Conservation (phyloP, 2,797 vertebrate genomes). For the Aeoliscus strigatus region DNA sequence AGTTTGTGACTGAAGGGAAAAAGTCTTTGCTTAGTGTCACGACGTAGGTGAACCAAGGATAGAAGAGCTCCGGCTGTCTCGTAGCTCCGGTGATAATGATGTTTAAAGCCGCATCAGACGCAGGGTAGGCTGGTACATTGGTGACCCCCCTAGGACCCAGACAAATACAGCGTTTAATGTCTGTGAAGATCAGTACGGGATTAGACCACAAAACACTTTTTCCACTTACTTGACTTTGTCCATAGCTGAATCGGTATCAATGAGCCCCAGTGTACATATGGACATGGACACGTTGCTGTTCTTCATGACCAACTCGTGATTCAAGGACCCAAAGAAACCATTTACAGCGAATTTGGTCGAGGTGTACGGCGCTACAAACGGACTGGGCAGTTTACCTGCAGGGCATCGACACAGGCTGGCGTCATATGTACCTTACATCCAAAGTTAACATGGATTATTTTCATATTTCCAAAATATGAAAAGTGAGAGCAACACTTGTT, state of each 20-base stretch:
- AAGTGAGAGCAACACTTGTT: no score
- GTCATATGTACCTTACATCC: not conserved
- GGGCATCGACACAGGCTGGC: constrained; percentile 3
- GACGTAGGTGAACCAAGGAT: constrained; percentile 71
- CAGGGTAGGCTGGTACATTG: constrained; percentile 65
- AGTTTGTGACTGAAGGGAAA: constrained; percentile 61
- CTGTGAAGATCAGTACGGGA: not conserved
- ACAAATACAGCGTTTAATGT: constrained; percentile 9
- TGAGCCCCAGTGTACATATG: constrained; percentile 80
- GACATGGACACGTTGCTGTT: constrained; percentile 78
- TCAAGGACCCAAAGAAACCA: constrained; percentile 81
- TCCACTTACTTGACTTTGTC: constrained; percentile 73
- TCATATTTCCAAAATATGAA: no score
- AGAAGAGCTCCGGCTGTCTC: constrained; percentile 71
- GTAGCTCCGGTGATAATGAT: constrained; percentile 76
- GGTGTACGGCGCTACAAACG: constrained; percentile 76
- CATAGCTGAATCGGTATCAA: constrained; percentile 74
- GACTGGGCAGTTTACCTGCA: constrained; percentile 75
- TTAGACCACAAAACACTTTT: no score
- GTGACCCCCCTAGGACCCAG: constrained; percentile 61
- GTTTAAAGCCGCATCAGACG: constrained; percentile 76
- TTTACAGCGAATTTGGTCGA: constrained; percentile 83
- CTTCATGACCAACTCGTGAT: constrained; percentile 80
- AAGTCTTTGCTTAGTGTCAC: constrained; percentile 61
- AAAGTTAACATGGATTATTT: not conserved